phyloP scores from a whole-genome alignment of 1,140 invertebrate genomes.

The Penaeus vannamei region DNA sequence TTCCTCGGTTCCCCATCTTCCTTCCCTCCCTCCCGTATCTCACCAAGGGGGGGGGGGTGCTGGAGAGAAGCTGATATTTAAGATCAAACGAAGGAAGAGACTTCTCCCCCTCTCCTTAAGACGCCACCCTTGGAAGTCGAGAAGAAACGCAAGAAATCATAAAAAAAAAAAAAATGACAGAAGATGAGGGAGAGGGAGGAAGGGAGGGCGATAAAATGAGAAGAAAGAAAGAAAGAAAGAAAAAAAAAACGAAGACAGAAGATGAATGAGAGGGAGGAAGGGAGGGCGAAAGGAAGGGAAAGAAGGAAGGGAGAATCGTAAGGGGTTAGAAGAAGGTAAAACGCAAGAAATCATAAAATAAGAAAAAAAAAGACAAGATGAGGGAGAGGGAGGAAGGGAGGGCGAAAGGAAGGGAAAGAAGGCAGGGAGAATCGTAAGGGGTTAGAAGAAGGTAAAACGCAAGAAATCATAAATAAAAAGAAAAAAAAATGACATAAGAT shows the following conservation, averaged over 20 bases:
- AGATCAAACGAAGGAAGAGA: no score
- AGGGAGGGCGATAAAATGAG: no score
- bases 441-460: neutral
- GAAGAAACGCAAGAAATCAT: neutral
- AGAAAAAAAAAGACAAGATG: constrained; percentile 5
- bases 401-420: neutral
- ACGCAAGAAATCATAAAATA: neutral
- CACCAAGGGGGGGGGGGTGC: no score
- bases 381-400: neutral
- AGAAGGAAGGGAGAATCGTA: neutral
- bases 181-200: no score
- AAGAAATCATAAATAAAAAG: neutral
- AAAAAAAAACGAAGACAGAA: neutral
- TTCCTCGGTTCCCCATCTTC: no score
- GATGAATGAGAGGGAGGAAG: no score
- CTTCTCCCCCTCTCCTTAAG: no score
- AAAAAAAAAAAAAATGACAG: neutral
- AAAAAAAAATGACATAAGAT: no score
- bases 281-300: no score
- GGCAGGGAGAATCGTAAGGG: neutral
- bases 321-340: neutral
- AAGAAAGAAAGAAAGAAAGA: neutral
- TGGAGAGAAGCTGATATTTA: no score
- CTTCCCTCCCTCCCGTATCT: no score
- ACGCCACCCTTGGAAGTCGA: no score